Base-by-base conservation (phyloP, 2,797 vertebrate genomes). In the Arctocebus calabarensis region DNA sequence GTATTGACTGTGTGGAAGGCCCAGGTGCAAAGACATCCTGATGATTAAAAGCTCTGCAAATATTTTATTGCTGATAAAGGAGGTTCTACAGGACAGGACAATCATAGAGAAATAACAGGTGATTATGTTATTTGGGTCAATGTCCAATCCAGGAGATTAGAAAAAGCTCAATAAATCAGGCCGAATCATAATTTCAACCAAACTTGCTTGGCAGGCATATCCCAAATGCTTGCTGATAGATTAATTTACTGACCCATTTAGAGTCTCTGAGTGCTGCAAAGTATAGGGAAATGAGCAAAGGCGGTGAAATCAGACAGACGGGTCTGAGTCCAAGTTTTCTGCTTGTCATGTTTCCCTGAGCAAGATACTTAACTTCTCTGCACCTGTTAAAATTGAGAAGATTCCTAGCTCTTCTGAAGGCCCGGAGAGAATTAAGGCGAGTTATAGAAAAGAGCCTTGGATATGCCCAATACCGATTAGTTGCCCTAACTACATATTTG, bases 91-190 rank as follows among this genome's bases (percentile, higher is more conserved):
- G 84, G 64, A 77, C 22, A 5, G 43, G 71, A 43, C 62, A 61
- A 9, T 68, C 2, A 7, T 3, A n/a, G 66, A 37, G 43, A 27
- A 48, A 61, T 52, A n/a, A 19, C 22, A 74, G 45, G 59, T 1
- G 73, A 40, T 57, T 91, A 43, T 64, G 61, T 78, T 68, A 55
- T 40, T 64, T 81, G 57, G 82, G 90, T 94, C 84, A 84, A 82
- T 5, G 64, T 96, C 81, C 81, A 43, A 43, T 23, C 23, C 20
- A 11, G 70, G 70, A 57, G 94, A 95, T 93, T 71, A 94, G 77
- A 84, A 78, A 82, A 75, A 74, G 27, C 32, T 45, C 81, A 90
- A 25, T 57, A 61, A 66, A 57, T 70, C 5, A 27, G 25, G 57
- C 13, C 79, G 81, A 90, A 59, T 85, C 82, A 57, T 57, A 91